These are phyloP conservation scores for Proisotoma minuta DNA, from an alignment of 2,888 invertebrate species.

Conservation along the genomic window DNA sequence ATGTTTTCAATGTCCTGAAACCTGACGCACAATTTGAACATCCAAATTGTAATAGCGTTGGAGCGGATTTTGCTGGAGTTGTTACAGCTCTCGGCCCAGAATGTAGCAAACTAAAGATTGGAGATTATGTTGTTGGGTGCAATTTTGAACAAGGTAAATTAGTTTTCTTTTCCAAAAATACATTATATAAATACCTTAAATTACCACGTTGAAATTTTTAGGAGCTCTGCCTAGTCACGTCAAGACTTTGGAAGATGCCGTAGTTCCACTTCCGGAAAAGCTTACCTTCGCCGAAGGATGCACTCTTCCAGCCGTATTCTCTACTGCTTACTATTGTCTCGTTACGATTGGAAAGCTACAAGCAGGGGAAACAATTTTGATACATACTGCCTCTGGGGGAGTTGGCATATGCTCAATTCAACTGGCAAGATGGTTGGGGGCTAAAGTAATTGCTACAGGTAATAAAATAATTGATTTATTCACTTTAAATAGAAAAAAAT, in stretches of 20 bases:
- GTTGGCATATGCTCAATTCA: constrained; percentile 31
- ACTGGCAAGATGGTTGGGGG: constrained; percentile 20
- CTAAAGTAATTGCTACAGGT: constrained; percentile 23
- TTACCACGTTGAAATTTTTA: too few species aligned
- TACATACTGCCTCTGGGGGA: constrained; percentile 32
- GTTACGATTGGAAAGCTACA: constrained; percentile 20
- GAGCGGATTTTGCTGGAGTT: constrained; percentile 22
- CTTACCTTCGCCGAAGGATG: constrained; percentile 18
- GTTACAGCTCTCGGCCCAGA: constrained; percentile 14
- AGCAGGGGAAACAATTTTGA: constrained; percentile 21
- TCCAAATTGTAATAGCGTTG: constrained; percentile 14
- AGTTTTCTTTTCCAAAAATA: neutral
- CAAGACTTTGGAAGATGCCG: neutral
- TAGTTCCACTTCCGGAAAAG: constrained; percentile 14
- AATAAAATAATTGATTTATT: too few species aligned
- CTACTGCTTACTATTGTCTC: constrained; percentile 21
- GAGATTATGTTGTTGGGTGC: constrained; percentile 22
- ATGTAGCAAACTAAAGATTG: constrained; percentile 9
- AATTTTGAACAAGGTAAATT: neutral
- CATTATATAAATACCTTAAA: too few species aligned
- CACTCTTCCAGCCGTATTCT: constrained; percentile 24
- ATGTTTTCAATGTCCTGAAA: constrained; percentile 18
- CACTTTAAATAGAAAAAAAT: too few species aligned
- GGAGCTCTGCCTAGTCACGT: constrained; percentile 18
- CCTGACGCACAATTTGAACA: constrained; percentile 15